Percentiles rank a stretch among this genome's conserved stretches.
Evolutionary conservation across 2,797 vertebrate genomes (phyloP).

Genomic region (Apogon talboti): DNA sequence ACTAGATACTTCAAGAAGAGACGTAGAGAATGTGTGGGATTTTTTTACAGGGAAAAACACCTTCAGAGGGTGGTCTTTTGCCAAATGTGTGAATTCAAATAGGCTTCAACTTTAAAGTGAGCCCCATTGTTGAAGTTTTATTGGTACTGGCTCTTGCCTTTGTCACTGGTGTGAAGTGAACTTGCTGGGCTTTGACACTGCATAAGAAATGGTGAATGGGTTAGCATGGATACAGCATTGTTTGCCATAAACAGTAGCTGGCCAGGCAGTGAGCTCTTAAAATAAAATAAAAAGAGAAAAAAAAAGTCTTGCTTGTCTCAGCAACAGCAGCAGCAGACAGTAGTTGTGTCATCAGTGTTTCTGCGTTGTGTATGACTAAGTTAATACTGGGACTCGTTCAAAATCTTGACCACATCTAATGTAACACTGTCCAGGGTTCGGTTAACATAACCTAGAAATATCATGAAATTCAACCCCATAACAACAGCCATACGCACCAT

Average conservation of each 20-base stretch:
- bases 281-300: background rate
- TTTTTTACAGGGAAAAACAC: conserved; percentile 1
- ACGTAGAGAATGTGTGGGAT: background rate
- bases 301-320: background rate
- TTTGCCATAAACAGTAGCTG: conserved; percentile 43
- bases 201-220: conserved; percentile 74
- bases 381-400: background rate
- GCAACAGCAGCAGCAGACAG: background rate
- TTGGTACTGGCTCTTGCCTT: conserved; percentile 53
- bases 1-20: background rate
- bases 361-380: conserved; percentile 22
- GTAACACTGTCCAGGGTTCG: background rate
- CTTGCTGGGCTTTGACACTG: conserved; percentile 64
- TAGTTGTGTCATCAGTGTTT: background rate
- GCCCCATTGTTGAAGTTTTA: conserved; percentile 72
- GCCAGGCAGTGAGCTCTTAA: conserved; percentile 1
- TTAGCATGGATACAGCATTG: conserved; percentile 40
- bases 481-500: background rate
- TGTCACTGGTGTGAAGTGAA: conserved; percentile 69
- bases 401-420: conserved; percentile 4
- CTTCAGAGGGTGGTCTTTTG: conserved; percentile 25
- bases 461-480: background rate
- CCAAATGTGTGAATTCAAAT: conserved; percentile 57
- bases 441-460: background rate
- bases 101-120: conserved; percentile 53